A percentile compares a stretch with the other conserved stretches of the same genome.
Evolutionary conservation across 2,888 invertebrate species (phyloP).

Genomic region (Caenorhabditis uteleia): DNA sequence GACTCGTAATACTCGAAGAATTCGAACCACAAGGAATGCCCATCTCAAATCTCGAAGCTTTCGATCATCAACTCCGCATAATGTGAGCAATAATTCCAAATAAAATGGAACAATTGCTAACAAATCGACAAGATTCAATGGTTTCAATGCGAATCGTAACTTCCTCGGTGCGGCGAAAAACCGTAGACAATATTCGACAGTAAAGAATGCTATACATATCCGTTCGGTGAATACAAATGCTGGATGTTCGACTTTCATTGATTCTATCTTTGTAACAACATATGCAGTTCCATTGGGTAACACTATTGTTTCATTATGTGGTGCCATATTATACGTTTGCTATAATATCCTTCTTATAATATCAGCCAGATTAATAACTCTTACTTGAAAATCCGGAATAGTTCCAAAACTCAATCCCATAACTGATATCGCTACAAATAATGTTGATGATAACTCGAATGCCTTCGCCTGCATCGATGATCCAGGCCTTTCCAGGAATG

Average conservation of each 20-base stretch:
- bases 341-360: conserved; percentile 8
- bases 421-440: conserved; percentile 68
- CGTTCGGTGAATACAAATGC: conserved; percentile 69
- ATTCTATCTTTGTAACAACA: conserved; percentile 62
- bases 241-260: conserved; percentile 67
- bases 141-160: conserved; percentile 65
- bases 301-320: conserved; percentile 62
- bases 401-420: conserved; percentile 68
- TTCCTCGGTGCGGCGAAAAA: conserved; percentile 66
- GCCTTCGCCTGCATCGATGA: conserved; percentile 63
- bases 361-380: not conserved
- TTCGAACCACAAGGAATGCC: conserved; percentile 69
- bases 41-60: conserved; percentile 66
- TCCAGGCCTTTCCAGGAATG: conserved; percentile 62
- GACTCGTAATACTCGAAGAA: conserved; percentile 64
- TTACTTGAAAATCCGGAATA: conserved; percentile 68
- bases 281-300: conserved; percentile 63
- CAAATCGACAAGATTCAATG: conserved; percentile 63
- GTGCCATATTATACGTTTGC: conserved; percentile 63
- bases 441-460: conserved; percentile 66
- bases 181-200: conserved; percentile 64
- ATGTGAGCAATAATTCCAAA: conserved; percentile 64
- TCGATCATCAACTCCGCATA: conserved; percentile 68
- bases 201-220: conserved; percentile 69
- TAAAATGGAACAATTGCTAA: conserved; percentile 69